Evolutionary conservation across 1,140 invertebrate genomes (phyloP), one percentile per base, ranked within the genome.

Genomic region (Panagrolaimus sp.): DNA sequence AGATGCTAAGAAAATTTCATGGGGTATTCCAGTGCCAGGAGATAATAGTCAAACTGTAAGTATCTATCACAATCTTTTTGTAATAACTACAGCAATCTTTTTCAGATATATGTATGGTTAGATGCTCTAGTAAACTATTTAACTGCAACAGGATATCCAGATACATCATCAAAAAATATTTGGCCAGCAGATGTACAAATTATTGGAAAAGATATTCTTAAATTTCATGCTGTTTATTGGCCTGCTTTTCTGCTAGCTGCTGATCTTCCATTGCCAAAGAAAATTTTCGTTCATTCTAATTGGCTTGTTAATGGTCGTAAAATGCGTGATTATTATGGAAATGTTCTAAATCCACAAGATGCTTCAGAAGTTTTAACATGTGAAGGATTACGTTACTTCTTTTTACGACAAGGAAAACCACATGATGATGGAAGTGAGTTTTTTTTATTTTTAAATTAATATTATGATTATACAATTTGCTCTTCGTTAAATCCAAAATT

Each of bases 211-310:
- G 94, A 98, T 86, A 98, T 98, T 84, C 85, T 97, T 73, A 89
- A 89, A 83, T 97, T 98, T 84, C 95, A 97, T 86, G 93, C 90
- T 27, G 88, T 97, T 70, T 96, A 92, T 85, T 98, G 94, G 93
- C 94, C 94, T 16, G 92, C 93, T n/a, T 95, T 97, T 85, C 86
- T 97, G 2, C 89, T 97, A 78, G 93, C 93, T 9, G 47, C 47
- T 9, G 20, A 48, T 3, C 47, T 48, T n/a, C 47, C 47, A 23
- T 9, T 48, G 2, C 47, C 47, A 3, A 48, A 48, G 67, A 86
- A 86, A 48, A 84, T 98, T 16, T 84, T 95, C 1, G 91, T 91
- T 74, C 96, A 98, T 86, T 92, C 92, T 5, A 95, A 99, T 86
- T 98, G 94, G 94, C 90, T 90, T 0, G 89, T 94, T 4, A 89